A percentile compares a stretch with the other conserved stretches of the same genome.
Evolutionary conservation across 2,797 vertebrate genomes (phyloP).

Genomic region (Notamacropus eugenii): DNA sequence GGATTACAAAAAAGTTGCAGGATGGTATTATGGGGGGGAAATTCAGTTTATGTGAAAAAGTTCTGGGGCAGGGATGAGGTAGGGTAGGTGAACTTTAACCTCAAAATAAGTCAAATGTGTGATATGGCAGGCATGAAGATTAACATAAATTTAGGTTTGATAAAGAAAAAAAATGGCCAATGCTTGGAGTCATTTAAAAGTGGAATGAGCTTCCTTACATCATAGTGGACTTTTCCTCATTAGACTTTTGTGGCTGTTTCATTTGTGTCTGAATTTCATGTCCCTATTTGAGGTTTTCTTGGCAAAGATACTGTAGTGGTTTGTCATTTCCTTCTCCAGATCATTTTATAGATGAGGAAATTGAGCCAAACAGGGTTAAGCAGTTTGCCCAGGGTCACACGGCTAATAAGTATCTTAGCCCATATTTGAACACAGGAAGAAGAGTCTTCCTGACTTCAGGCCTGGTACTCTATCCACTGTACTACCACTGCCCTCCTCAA

Average conservation of each 20-base stretch:
- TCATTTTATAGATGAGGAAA: conserved; percentile 27
- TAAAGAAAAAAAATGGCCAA: neutral
- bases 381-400: neutral
- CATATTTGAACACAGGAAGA: neutral
- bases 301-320: neutral
- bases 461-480: neutral
- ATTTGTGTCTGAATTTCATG: neutral
- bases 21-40: neutral
- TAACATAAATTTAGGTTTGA: neutral
- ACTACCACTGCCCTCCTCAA: neutral
- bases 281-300: neutral
- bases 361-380: neutral
- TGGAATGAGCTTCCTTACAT: neutral
- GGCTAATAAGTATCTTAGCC: neutral
- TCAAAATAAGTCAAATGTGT: neutral
- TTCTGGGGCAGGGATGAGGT: neutral
- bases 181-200: neutral
- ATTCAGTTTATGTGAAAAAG: neutral
- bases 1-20: no score
- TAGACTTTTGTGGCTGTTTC: neutral
- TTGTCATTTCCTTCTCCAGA: neutral
- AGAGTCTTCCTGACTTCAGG: neutral
- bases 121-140: neutral
- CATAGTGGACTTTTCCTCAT: neutral
- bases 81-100: neutral